Evolutionary conservation across 1,140 invertebrate species (phyloP).

Genomic region (Mercenaria mercenaria): DNA sequence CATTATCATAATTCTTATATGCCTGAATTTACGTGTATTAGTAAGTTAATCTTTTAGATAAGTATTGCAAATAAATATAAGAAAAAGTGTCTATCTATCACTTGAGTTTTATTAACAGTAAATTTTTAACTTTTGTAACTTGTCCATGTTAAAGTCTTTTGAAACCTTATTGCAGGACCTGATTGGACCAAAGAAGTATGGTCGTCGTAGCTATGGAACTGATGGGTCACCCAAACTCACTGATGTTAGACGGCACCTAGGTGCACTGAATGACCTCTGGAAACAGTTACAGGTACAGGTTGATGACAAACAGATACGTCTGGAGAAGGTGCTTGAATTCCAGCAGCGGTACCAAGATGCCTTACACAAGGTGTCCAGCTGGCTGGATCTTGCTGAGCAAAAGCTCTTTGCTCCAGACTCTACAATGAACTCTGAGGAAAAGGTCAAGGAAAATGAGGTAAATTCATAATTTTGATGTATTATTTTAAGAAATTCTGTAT

Average conservation of each 20-base stretch:
- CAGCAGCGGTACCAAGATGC: conserved; percentile 83
- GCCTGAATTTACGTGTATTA: too few species aligned
- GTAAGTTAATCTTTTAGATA: too few species aligned
- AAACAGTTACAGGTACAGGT: conserved; percentile 78
- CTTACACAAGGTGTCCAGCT: conserved; percentile 78
- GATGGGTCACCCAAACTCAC: conserved; percentile 66
- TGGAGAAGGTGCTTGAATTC: conserved; percentile 79
- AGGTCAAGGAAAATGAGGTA: conserved; percentile 83
- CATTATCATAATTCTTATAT: too few species aligned
- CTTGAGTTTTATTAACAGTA: too few species aligned
- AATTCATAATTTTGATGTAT: not conserved
- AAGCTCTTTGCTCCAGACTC: conserved; percentile 76
- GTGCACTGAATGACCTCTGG: conserved; percentile 80
- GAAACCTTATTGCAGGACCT: conserved; percentile 64
- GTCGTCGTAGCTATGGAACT: conserved; percentile 37
- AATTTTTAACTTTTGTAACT: too few species aligned
- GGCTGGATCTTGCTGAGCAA: conserved; percentile 81
- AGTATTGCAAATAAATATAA: too few species aligned
- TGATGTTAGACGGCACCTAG: conserved; percentile 73
- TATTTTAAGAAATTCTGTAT: too few species aligned
- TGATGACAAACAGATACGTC: conserved; percentile 76
- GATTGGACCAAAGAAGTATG: conserved; percentile 58
- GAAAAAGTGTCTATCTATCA: too few species aligned
- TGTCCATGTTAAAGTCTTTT: too few species aligned
- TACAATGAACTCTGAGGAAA: conserved; percentile 75